phyloP scores from a whole-genome alignment of 2,113 vertebrate species.

The Pluvianellus socialis region DNA sequence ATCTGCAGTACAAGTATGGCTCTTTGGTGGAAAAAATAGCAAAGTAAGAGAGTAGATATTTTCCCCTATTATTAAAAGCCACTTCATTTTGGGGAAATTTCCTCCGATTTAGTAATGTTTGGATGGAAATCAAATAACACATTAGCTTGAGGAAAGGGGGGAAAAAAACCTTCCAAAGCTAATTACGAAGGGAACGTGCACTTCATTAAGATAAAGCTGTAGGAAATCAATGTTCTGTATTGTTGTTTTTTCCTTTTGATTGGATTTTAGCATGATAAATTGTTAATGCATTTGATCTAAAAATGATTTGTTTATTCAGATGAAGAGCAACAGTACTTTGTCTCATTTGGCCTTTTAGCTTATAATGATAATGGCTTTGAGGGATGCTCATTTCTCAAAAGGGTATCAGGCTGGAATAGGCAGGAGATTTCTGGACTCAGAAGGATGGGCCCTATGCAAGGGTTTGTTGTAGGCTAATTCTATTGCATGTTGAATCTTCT shows the following conservation, averaged over 20 bases:
- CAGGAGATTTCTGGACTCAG: conserved; percentile 49
- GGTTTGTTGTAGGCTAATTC: conserved; percentile 69
- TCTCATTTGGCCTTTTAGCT: conserved; percentile 60
- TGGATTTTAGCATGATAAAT: conserved; percentile 51
- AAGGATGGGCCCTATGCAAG: neutral
- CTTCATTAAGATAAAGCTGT: conserved; percentile 71
- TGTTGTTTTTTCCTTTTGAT: conserved; percentile 53
- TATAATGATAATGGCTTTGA: conserved; percentile 36
- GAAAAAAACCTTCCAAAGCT: neutral
- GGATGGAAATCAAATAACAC: conserved; percentile 43
- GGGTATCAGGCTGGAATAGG: conserved; percentile 48
- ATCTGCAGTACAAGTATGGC: conserved; percentile 38
- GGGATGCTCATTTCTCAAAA: conserved; percentile 54
- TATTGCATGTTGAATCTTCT: conserved; percentile 67
- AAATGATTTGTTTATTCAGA: conserved; percentile 61
- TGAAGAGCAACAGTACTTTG: conserved; percentile 56
- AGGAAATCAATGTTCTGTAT: conserved; percentile 64
- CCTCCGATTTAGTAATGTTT: conserved; percentile 22
- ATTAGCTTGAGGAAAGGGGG: conserved; percentile 19
- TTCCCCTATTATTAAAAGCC: conserved; percentile 34
- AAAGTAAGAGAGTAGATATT: neutral
- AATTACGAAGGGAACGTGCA: conserved; percentile 66
- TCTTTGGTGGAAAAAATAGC: conserved; percentile 35
- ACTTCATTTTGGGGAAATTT: conserved; percentile 40
- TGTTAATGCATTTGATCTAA: conserved; percentile 29